phyloP scores from a whole-genome alignment of 1,140 invertebrate genomes.

The Drosophila pseudoobscura region DNA sequence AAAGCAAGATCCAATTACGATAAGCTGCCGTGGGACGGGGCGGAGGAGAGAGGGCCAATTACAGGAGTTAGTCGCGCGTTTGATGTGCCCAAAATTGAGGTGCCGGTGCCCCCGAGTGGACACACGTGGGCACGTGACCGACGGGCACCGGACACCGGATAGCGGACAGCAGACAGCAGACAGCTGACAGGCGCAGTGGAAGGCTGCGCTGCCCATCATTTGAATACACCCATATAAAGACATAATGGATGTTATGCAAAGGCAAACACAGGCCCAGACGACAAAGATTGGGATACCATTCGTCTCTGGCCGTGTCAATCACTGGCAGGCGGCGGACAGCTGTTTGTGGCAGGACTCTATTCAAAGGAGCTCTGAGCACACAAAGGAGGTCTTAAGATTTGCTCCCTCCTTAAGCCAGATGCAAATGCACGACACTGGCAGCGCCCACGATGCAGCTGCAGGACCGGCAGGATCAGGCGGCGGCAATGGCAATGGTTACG shows the following conservation, averaged over 20 bases:
- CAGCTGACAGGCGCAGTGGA: conserved; percentile 45
- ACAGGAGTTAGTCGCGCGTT: conserved; percentile 69
- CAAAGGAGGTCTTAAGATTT: conserved; percentile 17
- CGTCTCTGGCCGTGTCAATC: conserved; percentile 29
- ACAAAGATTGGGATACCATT: not conserved
- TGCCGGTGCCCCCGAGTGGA: too few relatives aligned
- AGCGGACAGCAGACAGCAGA: conserved; percentile 49
- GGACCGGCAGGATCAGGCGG: conserved; percentile 19
- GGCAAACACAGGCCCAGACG: not conserved
- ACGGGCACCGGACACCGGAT: conserved; percentile 43
- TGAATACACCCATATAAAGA: conserved; percentile 20
- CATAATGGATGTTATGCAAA: not conserved
- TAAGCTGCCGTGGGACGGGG: conserved; percentile 16
- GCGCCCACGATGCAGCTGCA: conserved; percentile 32
- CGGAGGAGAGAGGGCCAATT: conserved; percentile 45
- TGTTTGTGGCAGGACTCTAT: conserved; percentile 3
- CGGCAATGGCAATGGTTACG: not conserved
- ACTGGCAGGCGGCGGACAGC: conserved; percentile 5
- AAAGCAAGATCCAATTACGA: conserved; percentile 62
- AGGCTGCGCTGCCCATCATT: conserved; percentile 1
- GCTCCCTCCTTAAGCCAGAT: conserved; percentile 39
- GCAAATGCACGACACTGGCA: conserved; percentile 26
- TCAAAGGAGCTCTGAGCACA: not conserved
- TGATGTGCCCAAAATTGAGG: conserved; percentile 68
- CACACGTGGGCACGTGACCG: conserved; percentile 41